phyloP scores from a whole-genome alignment of 1,140 invertebrate genomes.

The Atopsyche davidsoni region DNA sequence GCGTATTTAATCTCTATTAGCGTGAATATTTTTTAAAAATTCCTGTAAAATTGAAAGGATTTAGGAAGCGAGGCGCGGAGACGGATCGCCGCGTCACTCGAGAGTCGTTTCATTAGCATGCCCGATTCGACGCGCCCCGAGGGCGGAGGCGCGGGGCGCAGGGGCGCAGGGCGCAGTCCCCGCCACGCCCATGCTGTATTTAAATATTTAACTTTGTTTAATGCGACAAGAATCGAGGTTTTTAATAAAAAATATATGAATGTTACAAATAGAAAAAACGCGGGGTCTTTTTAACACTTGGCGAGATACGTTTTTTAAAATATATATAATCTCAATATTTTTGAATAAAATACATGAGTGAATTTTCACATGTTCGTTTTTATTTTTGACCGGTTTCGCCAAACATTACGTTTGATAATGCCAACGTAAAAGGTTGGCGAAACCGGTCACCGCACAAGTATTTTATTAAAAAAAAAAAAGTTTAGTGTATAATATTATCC shows the following conservation, averaged over 20 bases:
- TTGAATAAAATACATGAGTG: too few species aligned
- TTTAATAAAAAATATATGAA: slow-evolving; percentile 22
- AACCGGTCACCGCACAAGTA: too few species aligned
- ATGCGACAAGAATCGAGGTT: slow-evolving; percentile 24
- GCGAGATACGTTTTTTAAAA: too few species aligned
- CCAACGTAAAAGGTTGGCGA: too few species aligned
- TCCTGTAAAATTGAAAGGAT: neutral
- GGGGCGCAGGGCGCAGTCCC: neutral
- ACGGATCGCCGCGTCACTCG: slow-evolving; percentile 14
- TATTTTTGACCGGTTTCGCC: too few species aligned
- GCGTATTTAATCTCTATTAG: too few species aligned
- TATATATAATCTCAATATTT: too few species aligned
- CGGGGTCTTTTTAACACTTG: slow-evolving; percentile 10
- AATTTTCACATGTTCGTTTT: too few species aligned
- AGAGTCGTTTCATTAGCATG: slow-evolving; percentile 29
- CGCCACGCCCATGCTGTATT: slow-evolving; percentile 1
- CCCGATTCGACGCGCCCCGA: slow-evolving; percentile 28
- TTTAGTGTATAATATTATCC: too few species aligned
- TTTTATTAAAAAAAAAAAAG: too few species aligned
- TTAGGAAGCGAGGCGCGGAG: neutral
- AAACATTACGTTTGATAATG: too few species aligned
- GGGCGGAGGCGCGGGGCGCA: slow-evolving; percentile 16
- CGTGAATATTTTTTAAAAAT: too few species aligned
- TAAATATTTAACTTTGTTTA: slow-evolving; percentile 20
- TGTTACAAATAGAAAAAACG: slow-evolving; percentile 10